phyloP scores from a whole-genome alignment of 2,888 invertebrate genomes.

The Drosophila putrida region DNA sequence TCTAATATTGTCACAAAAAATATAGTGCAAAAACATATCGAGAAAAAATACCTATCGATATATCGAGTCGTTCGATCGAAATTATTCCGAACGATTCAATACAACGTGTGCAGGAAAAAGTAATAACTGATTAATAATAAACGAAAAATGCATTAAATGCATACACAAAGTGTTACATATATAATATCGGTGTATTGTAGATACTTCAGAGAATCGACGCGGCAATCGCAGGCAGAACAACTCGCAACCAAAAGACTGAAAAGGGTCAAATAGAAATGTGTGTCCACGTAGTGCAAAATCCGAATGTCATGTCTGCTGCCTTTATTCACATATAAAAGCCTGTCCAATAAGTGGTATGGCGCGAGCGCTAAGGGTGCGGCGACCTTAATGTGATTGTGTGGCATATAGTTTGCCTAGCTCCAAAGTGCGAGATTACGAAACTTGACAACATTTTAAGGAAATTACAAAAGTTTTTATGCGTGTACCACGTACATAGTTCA shows the following conservation, averaged over 20 bases:
- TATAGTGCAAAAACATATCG: too few species aligned
- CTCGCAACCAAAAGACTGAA: slow-evolving; percentile 28
- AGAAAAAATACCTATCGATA: too few species aligned
- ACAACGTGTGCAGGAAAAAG: slow-evolving; percentile 72
- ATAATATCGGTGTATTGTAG: slow-evolving; percentile 15
- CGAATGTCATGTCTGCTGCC: slow-evolving; percentile 66
- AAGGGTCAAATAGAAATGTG: slow-evolving; percentile 50
- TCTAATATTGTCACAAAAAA: too few species aligned
- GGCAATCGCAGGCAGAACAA: slow-evolving; percentile 11
- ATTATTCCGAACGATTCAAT: slow-evolving; percentile 57
- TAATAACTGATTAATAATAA: slow-evolving; percentile 63
- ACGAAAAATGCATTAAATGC: slow-evolving; percentile 46
- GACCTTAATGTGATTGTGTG: slow-evolving; percentile 35
- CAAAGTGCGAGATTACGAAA: slow-evolving; percentile 72
- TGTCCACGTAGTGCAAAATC: slow-evolving; percentile 75
- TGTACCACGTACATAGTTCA: slow-evolving; percentile 75
- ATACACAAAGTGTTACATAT: slow-evolving; percentile 38
- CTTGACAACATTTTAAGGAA: slow-evolving; percentile 49
- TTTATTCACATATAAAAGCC: slow-evolving; percentile 42
- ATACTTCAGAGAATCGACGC: slow-evolving; percentile 12
- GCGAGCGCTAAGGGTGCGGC: slow-evolving; percentile 67
- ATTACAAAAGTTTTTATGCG: slow-evolving; percentile 66
- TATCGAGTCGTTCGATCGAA: slow-evolving; percentile 48
- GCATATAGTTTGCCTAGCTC: slow-evolving; percentile 41
- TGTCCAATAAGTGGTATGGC: slow-evolving; percentile 44